Base-by-base conservation (phyloP, 2,888 invertebrate species). In the Eurois occulta region DNA sequence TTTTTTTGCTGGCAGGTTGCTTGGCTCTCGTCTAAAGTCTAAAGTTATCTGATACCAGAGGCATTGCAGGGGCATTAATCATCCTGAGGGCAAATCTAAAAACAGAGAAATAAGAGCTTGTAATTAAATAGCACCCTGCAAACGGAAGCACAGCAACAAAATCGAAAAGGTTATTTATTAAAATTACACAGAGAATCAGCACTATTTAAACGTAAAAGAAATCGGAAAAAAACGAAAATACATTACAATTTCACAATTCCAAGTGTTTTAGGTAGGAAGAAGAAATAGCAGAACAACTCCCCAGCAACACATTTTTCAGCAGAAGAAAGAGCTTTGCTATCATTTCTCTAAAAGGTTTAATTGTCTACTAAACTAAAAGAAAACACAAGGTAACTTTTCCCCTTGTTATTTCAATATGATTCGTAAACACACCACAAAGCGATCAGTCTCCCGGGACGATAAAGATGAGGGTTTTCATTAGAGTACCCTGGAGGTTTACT, bases 361-460 rank as follows among this genome's bases (percentile, higher is more conserved):
- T 83, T 77, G 60, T 46, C 62, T 68, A 35, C 28, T n/a, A 41
- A 41, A 55, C 38, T 21, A 71, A 67, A 78, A 68, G 55, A 58
- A 67, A 78, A 67, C 7, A 70, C 28, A 38, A 62, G 64, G 43
- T 68, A 74, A 70, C 21, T 41, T 64, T 75, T 48, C 35, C 72
- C 68, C 58, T 67, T 70, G 70, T 75, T 81, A 73, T 81, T 76
- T 70, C 73, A 74, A 74, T 86, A 69, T 73, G 75, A 78, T 77
- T 80, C 76, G 74, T 72, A 78, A 76, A 78, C 86, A 83, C 76
- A 84, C 86, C 86, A 88, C 89, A 87, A 89, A 86, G 80, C 87
- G 89, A 90, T 90, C 87, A 90, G 75, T 86, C 87, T 85, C 86
- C 38, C 24, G 86, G 80, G 87, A 84, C 86, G 79, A 88, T 89